Evolutionary conservation across 92 coral and sea anemone genomes (phyloP).

Genomic region (Epizoanthus rinbou): DNA sequence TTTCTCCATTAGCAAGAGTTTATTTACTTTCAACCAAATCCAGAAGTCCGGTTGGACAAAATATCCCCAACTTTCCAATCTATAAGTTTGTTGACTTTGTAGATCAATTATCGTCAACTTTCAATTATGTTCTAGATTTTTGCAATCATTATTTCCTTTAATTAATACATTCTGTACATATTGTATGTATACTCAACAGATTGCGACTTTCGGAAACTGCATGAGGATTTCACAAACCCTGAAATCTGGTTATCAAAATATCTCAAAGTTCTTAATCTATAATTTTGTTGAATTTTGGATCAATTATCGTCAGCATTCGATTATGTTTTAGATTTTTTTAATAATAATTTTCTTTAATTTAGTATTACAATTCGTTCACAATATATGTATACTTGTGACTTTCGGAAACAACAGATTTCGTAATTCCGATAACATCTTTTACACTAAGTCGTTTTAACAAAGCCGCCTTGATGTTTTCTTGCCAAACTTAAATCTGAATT

Average conservation of each 20-base stretch:
- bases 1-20: conserved; percentile 5
- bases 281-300: background rate
- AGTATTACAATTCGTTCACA: background rate
- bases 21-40: background rate
- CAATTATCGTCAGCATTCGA: conserved; percentile 1
- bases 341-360: background rate
- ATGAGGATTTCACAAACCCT: background rate
- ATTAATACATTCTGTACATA: background rate
- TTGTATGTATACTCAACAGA: background rate
- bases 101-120: conserved; percentile 7
- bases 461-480: background rate
- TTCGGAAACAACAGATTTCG: background rate
- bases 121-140: conserved; percentile 6
- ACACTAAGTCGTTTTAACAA: background rate
- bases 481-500: background rate
- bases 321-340: background rate
- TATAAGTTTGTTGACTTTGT: background rate
- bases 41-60: background rate
- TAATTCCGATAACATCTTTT: conserved; percentile 5
- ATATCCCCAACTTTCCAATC: background rate
- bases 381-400: background rate
- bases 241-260: background rate
- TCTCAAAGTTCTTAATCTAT: background rate
- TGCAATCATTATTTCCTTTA: background rate
- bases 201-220: too few species aligned